Conservation (phyloP, 2,797 vertebrate species). For the Tokudaia muenninki region DNA sequence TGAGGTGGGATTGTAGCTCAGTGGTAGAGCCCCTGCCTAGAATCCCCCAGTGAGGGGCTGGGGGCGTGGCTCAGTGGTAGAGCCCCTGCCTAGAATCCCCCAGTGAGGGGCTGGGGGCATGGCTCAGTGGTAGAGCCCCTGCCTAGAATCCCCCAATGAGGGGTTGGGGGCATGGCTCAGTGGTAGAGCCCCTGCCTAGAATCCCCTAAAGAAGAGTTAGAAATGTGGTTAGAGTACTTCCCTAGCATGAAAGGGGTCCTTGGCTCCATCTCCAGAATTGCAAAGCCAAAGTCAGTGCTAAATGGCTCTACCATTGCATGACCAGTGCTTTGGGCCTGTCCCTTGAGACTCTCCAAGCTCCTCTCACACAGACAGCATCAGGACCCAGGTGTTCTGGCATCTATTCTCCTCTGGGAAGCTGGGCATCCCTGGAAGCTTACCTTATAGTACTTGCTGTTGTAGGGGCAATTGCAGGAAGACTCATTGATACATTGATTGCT, state of each 20-base stretch:
- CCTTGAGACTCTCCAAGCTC: constrained; percentile 53
- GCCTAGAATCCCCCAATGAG: neutral
- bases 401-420: too few species aligned
- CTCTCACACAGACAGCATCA: constrained; percentile 80
- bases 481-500: constrained; percentile 86
- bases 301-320: neutral
- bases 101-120: neutral
- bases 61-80: neutral
- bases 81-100: too few species aligned
- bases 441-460: constrained; percentile 89
- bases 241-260: neutral
- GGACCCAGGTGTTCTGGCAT: neutral
- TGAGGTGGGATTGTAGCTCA: too few species aligned
- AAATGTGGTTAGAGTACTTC: neutral
- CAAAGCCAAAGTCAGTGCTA: neutral
- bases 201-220: neutral
- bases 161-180: neutral
- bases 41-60: too few species aligned
- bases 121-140: neutral
- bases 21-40: too few species aligned
- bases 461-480: constrained; percentile 89
- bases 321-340: neutral
- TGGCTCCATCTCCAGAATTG: neutral
- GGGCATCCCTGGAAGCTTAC: constrained; percentile 70
- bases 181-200: neutral